A percentile compares a stretch with the other conserved stretches of the same genome.
Evolutionary conservation across 2,888 invertebrate genomes (phyloP).

Genomic region (Polylopha cassiicola): DNA sequence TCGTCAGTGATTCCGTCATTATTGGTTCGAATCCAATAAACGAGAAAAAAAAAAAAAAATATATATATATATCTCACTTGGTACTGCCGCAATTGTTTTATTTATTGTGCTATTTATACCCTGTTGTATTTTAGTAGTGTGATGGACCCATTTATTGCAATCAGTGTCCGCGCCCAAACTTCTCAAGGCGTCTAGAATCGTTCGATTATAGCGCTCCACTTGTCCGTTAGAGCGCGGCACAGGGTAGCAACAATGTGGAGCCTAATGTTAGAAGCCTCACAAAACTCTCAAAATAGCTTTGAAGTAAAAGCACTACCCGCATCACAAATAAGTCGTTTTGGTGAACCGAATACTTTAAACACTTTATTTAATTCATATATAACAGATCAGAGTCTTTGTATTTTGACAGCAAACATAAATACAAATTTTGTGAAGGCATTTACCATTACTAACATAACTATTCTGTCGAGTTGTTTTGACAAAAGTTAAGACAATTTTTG

Average conservation of each 20-base stretch:
- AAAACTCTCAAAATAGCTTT: slow-evolving; percentile 24
- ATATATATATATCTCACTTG: too few species aligned
- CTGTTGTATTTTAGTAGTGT: slow-evolving; percentile 27
- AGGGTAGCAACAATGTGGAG: slow-evolving; percentile 23
- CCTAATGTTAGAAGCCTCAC: slow-evolving; percentile 22
- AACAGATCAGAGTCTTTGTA: slow-evolving; percentile 22
- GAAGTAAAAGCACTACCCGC: slow-evolving; percentile 31
- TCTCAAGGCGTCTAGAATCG: slow-evolving; percentile 27
- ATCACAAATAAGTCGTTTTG: slow-evolving; percentile 28
- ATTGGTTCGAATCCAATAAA: too few species aligned
- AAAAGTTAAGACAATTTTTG: slow-evolving; percentile 8
- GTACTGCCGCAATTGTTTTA: too few species aligned
- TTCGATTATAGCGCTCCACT: slow-evolving; percentile 28
- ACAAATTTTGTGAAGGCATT: slow-evolving; percentile 38
- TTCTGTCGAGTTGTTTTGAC: slow-evolving; percentile 18
- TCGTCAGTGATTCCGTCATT: too few species aligned
- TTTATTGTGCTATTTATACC: too few species aligned
- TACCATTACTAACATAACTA: slow-evolving; percentile 29
- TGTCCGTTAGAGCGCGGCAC: slow-evolving; percentile 26
- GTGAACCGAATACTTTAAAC: slow-evolving; percentile 29
- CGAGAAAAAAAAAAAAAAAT: too few species aligned
- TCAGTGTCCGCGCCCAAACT: slow-evolving; percentile 27
- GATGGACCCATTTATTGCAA: slow-evolving; percentile 26
- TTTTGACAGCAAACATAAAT: slow-evolving; percentile 30
- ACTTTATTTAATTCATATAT: slow-evolving; percentile 28